phyloP scores from a whole-genome alignment of 2,888 invertebrate species.

The Beris chalybata region DNA sequence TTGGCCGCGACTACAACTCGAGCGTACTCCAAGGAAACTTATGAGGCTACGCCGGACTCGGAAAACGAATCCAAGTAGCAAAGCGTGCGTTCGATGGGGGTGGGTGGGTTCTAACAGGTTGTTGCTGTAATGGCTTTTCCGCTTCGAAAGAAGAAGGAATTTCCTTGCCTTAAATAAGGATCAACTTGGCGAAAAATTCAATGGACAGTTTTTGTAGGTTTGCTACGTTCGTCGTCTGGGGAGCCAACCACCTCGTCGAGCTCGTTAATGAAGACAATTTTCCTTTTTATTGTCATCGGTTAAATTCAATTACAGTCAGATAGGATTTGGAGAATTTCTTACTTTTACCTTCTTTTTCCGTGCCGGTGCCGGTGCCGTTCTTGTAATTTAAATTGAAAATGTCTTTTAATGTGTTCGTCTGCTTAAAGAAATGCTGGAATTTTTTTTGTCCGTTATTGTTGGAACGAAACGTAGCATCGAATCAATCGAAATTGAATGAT shows the following conservation, averaged over 20 bases:
- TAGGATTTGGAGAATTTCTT: conserved; percentile 36
- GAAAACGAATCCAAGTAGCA: not conserved
- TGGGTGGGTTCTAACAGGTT: conserved; percentile 31
- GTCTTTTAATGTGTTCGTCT: conserved; percentile 28
- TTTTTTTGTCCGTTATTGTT: conserved; percentile 1
- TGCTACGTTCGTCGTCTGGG: not conserved
- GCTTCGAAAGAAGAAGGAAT: conserved; percentile 27
- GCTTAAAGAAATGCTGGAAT: conserved; percentile 14
- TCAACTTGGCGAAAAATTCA: conserved; percentile 33
- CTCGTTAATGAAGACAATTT: conserved; percentile 39
- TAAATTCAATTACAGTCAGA: conserved; percentile 38
- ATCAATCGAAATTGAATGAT: no score
- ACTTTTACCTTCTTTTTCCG: conserved; percentile 30
- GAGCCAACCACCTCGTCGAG: conserved; percentile 26
- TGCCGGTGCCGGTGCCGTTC: conserved; percentile 3
- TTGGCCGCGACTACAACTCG: no score
- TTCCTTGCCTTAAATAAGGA: conserved; percentile 26
- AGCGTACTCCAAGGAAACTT: not conserved
- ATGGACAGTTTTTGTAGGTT: conserved; percentile 25
- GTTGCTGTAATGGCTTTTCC: conserved; percentile 30
- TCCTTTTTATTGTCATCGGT: conserved; percentile 39
- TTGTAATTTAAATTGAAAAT: conserved; percentile 35
- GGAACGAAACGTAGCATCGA: not conserved
- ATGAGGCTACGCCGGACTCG: not conserved
- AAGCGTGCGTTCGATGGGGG: not conserved